Conservation (phyloP, 1,140 invertebrate genomes). For the Proales similis region DNA sequence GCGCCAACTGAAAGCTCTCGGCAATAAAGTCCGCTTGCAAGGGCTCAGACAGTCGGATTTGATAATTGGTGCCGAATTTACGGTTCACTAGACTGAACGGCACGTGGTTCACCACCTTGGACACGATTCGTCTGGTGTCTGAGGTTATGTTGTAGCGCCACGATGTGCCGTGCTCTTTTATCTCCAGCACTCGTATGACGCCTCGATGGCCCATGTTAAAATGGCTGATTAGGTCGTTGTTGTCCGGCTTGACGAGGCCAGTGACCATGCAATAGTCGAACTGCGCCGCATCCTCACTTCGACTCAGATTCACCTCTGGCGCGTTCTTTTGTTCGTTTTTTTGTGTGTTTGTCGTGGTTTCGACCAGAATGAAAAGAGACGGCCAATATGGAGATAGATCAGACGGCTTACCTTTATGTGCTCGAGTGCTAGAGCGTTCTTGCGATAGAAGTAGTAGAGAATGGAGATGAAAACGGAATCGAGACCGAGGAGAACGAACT, state of each 20-base stretch:
- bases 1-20: constrained; percentile 25
- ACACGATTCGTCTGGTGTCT: constrained; percentile 15
- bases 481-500: constrained; percentile 25
- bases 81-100: constrained; percentile 30
- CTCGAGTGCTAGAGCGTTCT: constrained; percentile 2
- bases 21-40: constrained; percentile 4
- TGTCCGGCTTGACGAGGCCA: constrained; percentile 1
- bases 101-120: constrained; percentile 1
- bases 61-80: background rate
- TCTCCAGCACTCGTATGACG: constrained; percentile 21
- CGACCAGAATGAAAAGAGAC: background rate
- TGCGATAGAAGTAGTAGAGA: constrained; percentile 23
- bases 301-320: background rate
- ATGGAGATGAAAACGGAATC: constrained; percentile 23
- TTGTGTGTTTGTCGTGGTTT: background rate
- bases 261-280: constrained; percentile 33
- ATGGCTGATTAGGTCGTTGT: constrained; percentile 8
- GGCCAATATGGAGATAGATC: background rate
- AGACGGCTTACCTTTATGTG: constrained; percentile 13
- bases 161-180: constrained; percentile 7
- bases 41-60: constrained; percentile 1
- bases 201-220: constrained; percentile 8
- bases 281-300: constrained; percentile 1
- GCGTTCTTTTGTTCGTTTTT: constrained; percentile 10
- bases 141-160: constrained; percentile 4